Evolutionary conservation across 1,140 invertebrate genomes (phyloP).

Genomic region (Trichogramma pretiosum): DNA sequence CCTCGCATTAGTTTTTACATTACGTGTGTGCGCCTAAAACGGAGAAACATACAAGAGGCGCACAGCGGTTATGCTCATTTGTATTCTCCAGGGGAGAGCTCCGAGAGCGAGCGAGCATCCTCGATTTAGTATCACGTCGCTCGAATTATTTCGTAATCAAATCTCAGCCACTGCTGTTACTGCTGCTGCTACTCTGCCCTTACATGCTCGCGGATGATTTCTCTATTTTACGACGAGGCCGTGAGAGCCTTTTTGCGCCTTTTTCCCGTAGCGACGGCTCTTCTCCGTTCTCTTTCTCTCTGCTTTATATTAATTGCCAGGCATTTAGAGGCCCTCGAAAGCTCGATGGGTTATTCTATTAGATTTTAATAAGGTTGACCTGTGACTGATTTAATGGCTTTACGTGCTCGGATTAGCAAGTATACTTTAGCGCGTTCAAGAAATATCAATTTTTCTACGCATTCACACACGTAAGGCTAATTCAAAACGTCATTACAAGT

Average conservation of each 20-base stretch:
- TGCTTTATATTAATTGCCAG: slow-evolving; percentile 14
- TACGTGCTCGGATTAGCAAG: not conserved
- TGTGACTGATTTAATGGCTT: not conserved
- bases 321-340: slow-evolving; percentile 1
- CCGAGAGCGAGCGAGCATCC: slow-evolving; percentile 23
- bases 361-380: slow-evolving; percentile 13
- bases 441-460: not conserved
- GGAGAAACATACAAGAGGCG: slow-evolving; percentile 12
- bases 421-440: too few species aligned
- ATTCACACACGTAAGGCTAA: not conserved
- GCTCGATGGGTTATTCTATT: slow-evolving; percentile 14
- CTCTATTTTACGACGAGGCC: slow-evolving; percentile 43
- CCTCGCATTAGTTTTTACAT: slow-evolving; percentile 8
- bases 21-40: slow-evolving; percentile 6
- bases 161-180: slow-evolving; percentile 27
- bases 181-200: not conserved
- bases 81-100: slow-evolving; percentile 39
- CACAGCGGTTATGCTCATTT: slow-evolving; percentile 43
- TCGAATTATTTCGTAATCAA: slow-evolving; percentile 48
- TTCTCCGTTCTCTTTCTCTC: not conserved
- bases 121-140: slow-evolving; percentile 44
- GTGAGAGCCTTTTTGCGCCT: slow-evolving; percentile 31
- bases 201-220: slow-evolving; percentile 38
- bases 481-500: not conserved
- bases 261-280: not conserved